Base-by-base conservation (phyloP, 2,113 vertebrate species). In the Cyprinodon tularosa region DNA sequence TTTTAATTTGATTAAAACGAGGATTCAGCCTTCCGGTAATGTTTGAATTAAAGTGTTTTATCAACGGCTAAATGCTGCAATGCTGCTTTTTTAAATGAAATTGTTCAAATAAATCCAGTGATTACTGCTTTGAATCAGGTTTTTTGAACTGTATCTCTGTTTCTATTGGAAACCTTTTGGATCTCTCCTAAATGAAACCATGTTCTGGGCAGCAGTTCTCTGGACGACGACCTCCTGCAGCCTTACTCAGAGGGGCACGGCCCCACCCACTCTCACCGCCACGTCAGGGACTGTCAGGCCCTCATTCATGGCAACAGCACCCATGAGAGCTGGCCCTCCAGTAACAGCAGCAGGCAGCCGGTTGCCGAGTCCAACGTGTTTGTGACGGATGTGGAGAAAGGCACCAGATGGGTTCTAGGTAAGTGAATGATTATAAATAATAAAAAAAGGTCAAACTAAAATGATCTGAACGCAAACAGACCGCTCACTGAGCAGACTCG, bases 231-330 rank as follows among this genome's bases (percentile, higher is more conserved):
- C 4, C 2, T 92, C 64, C 90, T 97, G 57, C 88, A 80, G 82
- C 96, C 97, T 0, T 97, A 98, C 60, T 10, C 83, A 0, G 73
- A 78, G 0, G 85, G 84, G 63, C 50, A 96, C 8, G 96, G 96
- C 2, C 93, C 96, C 0, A 84, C 80, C 40, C 93, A 91, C 81
- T 87, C 85, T 36, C 91, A 96, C 84, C 81, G 95, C 15, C 60
- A 91, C 0, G 81, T 96, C 74, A 84, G 96, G 45, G 95, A 96
- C 87, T 98, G 96, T 72, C 94, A 96, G 50, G 71, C 87, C 38
- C 0, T 86, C 69, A 2, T 13, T 10, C 87, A 93, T 0, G 96
- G 97, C 66, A 94, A 93, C 8, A 37, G 72, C 20, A 96, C 96
- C 0, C 92, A 98, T 5, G 95, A 98, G 84, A 92, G 86, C 38